Evolutionary conservation across 2,888 invertebrate species (phyloP).

Genomic region (Epinotia ramella): DNA sequence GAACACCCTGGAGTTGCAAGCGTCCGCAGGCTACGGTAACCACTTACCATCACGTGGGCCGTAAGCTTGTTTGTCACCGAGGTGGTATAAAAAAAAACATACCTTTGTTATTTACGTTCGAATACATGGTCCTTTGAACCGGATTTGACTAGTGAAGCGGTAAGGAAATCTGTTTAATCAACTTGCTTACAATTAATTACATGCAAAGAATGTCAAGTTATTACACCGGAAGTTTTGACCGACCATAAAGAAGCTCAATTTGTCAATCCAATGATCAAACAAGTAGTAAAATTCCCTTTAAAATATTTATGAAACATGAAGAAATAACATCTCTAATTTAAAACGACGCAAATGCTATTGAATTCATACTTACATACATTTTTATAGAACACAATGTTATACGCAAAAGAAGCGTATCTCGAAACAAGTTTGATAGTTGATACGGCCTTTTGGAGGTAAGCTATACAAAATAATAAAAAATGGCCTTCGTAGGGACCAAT

Average conservation of each 20-base stretch:
- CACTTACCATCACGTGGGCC: too few relatives aligned
- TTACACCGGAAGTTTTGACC: conserved; percentile 1
- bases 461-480: conserved; percentile 44
- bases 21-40: too few relatives aligned
- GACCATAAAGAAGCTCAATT: conserved; percentile 47
- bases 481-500: conserved; percentile 40
- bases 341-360: conserved; percentile 8
- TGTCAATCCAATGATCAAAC: conserved; percentile 49
- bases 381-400: conserved; percentile 44
- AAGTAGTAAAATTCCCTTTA: conserved; percentile 34
- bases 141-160: neutral
- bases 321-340: neutral
- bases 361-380: neutral
- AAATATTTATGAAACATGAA: conserved; percentile 13
- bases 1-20: too few relatives aligned
- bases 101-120: neutral
- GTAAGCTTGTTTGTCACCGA: too few relatives aligned
- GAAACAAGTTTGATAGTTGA: neutral
- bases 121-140: neutral
- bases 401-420: neutral
- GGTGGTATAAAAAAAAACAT: too few relatives aligned
- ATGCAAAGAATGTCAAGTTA: conserved; percentile 12
- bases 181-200: neutral
- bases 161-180: neutral
- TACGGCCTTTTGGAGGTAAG: neutral